Conservation (phyloP, 2,113 vertebrate genomes). For the Amphilophus citrinellus region DNA sequence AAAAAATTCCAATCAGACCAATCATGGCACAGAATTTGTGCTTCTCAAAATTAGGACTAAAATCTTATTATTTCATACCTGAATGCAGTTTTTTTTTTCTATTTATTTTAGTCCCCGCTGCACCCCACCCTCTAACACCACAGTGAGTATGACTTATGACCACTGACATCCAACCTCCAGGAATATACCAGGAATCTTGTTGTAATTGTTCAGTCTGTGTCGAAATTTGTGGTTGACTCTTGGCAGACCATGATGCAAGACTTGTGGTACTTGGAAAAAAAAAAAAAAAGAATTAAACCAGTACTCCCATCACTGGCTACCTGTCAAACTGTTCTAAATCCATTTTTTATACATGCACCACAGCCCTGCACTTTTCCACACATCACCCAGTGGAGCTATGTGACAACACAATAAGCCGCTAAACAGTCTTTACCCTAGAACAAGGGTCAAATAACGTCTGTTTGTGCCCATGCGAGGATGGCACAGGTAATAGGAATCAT, state of each 20-base stretch:
- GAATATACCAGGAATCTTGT: not conserved
- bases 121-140: not conserved
- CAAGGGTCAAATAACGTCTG: not conserved
- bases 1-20: too few relatives aligned
- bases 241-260: not conserved
- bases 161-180: not conserved
- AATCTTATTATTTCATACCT: too few relatives aligned
- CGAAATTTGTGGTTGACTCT: constrained; percentile 5
- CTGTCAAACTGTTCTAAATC: not conserved
- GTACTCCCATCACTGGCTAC: not conserved
- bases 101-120: not conserved
- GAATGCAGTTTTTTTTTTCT: too few relatives aligned
- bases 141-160: not conserved
- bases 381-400: not conserved
- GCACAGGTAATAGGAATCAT: not conserved
- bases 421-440: not conserved
- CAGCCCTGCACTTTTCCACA: not conserved
- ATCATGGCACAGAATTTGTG: too few relatives aligned
- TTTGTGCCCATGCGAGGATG: not conserved
- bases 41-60: too few relatives aligned
- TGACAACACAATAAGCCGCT: not conserved
- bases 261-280: not conserved
- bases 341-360: not conserved
- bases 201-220: not conserved
- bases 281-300: not conserved